Base-by-base conservation (phyloP, 2,113 vertebrate species). In the Eolophus roseicapilla region DNA sequence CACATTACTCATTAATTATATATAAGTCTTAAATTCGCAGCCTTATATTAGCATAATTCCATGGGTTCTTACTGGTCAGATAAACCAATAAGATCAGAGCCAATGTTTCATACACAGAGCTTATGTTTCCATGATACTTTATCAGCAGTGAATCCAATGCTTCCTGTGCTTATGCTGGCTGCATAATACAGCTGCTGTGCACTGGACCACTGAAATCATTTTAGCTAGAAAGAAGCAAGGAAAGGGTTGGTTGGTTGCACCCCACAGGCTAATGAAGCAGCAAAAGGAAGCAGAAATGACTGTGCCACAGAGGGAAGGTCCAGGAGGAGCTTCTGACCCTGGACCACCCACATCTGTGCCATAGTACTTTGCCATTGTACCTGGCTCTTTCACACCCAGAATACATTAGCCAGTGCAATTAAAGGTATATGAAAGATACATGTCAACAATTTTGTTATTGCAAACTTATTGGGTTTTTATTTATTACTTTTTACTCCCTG, bases 391-490 rank as follows among this genome's bases (percentile, higher is more conserved):
- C 85, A 82, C 82, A 92, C 85, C 85, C 85, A 86, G 55, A 84
- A 33, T 11, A 60, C 27, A 71, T 83, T 33, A 94, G 17, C 52
- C 59, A 75, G 27, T 25, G 35, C 27, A 96, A 84, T 86, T 88
- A 90, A 93, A 94, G 50, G 77, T 78, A 91, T 35, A 89, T 46
- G 50, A 79, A 82, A 90, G 67, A 65, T 76, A 95, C 49, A 62
- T 90, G 93, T 70, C 83, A 94, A 92, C 49, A 88, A 92, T 96
- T 96, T 97, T 89, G 86, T 68, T 84, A 11, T 31, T 95, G 64
- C 69, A 94, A 90, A 82, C 44, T 71, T 94, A 75, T 18, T 77
- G 86, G 76, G 60, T 35, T 94, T 97, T 96, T 94, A 94, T 93
- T 89, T 89, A 93, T 90, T 96, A 81, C 81, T 49, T 97, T 93